Percentiles rank a stretch among this genome's conserved stretches.
These are phyloP conservation scores for Microctonus hyperodae DNA, from an alignment of 2,888 invertebrate genomes.

Conservation along the genomic window DNA sequence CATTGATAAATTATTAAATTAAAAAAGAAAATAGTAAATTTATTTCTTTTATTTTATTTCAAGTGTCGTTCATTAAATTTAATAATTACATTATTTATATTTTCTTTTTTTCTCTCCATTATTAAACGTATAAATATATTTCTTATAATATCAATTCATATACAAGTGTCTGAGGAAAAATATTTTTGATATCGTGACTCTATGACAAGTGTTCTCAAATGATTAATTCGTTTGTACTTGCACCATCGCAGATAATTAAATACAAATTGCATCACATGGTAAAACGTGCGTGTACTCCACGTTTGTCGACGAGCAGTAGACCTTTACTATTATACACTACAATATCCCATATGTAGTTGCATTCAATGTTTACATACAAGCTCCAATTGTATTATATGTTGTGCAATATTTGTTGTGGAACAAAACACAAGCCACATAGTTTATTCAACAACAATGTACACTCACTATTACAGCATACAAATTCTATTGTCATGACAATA, in stretches of 20 bases:
- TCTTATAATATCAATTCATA: not conserved
- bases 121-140: too few relatives aligned
- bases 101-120: too few relatives aligned
- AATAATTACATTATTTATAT: too few relatives aligned
- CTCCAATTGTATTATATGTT: constrained; percentile 19
- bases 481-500: not conserved
- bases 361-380: constrained; percentile 4
- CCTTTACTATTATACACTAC: constrained; percentile 6
- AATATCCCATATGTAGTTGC: not conserved
- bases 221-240: constrained; percentile 15
- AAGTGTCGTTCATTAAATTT: too few relatives aligned
- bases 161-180: too few relatives aligned
- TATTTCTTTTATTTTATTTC: too few relatives aligned
- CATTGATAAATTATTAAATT: too few relatives aligned
- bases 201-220: not conserved
- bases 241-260: constrained; percentile 25
- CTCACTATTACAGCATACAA: not conserved
- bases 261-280: constrained; percentile 21
- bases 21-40: too few relatives aligned
- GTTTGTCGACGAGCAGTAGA: not conserved
- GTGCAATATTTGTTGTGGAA: constrained; percentile 20
- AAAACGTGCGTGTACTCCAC: not conserved
- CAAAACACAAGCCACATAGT: constrained; percentile 20
- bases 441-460: constrained; percentile 12
- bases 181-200: not conserved